These are phyloP conservation scores for Psittacara wagleri DNA, from an alignment of 2,113 vertebrate species.

Conservation along the genomic window DNA sequence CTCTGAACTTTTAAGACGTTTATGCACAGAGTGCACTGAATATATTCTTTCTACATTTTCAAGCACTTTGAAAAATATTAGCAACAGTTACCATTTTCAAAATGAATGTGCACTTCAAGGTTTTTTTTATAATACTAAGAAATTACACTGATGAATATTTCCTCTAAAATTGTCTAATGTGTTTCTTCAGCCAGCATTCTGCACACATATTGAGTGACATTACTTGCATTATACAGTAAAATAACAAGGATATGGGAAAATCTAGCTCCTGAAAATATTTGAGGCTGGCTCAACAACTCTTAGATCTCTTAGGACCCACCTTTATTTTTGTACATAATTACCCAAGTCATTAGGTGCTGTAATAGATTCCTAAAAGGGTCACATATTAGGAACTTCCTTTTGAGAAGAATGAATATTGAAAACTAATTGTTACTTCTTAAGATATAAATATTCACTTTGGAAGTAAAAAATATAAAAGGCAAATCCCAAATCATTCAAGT, in stretches of 20 bases:
- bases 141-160: not conserved
- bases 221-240: not conserved
- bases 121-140: not conserved
- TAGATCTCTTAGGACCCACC: not conserved
- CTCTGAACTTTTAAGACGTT: not conserved
- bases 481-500: not conserved
- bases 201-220: not conserved
- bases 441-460: not conserved
- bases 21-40: not conserved
- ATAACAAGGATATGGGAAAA: not conserved
- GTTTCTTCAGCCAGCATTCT: constrained; percentile 1
- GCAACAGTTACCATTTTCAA: not conserved
- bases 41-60: not conserved
- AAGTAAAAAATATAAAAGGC: not conserved
- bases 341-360: not conserved
- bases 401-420: not conserved
- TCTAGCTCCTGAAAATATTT: not conserved
- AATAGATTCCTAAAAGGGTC: too few relatives aligned
- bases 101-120: not conserved
- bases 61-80: not conserved
- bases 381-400: not conserved
- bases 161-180: not conserved
- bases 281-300: not conserved
- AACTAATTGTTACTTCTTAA: not conserved
- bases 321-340: not conserved